Base-by-base conservation (phyloP, 2,113 vertebrate genomes). In the Uropsilus gracilis region DNA sequence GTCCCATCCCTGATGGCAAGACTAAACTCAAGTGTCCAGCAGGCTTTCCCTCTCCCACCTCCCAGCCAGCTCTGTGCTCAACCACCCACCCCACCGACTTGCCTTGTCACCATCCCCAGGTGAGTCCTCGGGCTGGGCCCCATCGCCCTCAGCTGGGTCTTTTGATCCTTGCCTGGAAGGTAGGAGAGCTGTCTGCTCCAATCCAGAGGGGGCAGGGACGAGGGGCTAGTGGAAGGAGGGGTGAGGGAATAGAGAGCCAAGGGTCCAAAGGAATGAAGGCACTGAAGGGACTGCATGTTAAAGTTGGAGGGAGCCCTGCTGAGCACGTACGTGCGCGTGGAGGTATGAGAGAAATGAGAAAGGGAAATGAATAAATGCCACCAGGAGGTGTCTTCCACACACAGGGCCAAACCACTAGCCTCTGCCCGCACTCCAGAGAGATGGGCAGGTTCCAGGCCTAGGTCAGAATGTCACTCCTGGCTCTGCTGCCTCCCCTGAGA, bases 121-220 rank as follows among this genome's bases (percentile, higher is more conserved):
- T 5, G 72, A 57, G 16, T 94, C 96, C 63, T 92, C 95, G n/a
- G 96, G 91, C 32, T 94, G 78, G 68, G 96, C 92, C 71, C 88
- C 94, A 91, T 94, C 69, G 50, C 95, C 96, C 97, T 97, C 97
- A 96, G 95, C 90, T 3, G 96, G 83, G 80, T 97, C 97, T 95
- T 97, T 98, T 73, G 96, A 63, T 80, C 92, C 96, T 96, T 97
- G 97, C 96, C 98, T 98, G 97, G 95, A 98, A 97, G 96, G 96
- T 97, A 97, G 97, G 97, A 97, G 93, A 97, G 96, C 96, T 90
- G 96, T 97, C 96, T 97, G 96, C 95, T 97, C 97, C 95, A 97
- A 96, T 96, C 97, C 97, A 96, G 96, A 97, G 90, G 92, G 94
- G 94, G 85, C 96, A 92, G 89, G 97, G 96, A 94, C 20, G 93